Percentiles rank a stretch among this genome's conserved stretches.
phyloP scores from a whole-genome alignment of 2,797 vertebrate species.

The Mormyrus hasselquistii region DNA sequence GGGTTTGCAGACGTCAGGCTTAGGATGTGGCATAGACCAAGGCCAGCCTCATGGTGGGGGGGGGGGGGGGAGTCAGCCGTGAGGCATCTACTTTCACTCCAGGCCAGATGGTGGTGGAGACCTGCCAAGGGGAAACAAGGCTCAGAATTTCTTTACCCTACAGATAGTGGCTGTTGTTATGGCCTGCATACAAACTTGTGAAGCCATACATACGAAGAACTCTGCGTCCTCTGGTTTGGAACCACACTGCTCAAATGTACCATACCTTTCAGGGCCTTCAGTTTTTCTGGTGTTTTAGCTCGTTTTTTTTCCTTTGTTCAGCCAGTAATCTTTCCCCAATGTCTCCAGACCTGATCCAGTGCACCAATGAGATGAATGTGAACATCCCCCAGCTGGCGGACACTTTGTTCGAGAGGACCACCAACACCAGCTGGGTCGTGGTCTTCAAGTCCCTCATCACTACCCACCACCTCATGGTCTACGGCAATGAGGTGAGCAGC shows the following conservation, averaged over 20 bases:
- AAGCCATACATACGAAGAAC: neutral
- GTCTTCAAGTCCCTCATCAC: slow-evolving; percentile 98
- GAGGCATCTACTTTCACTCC: slow-evolving; percentile 38
- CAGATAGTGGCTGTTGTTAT: neutral
- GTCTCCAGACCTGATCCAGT: slow-evolving; percentile 87
- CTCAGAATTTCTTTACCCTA: slow-evolving; percentile 21
- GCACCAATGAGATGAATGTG: slow-evolving; percentile 98
- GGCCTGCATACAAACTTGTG: slow-evolving; percentile 2
- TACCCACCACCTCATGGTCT: slow-evolving; percentile 98
- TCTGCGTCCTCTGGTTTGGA: neutral
- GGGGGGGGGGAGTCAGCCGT: slow-evolving; percentile 26
- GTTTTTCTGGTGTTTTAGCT: neutral
- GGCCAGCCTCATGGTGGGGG: slow-evolving; percentile 25
- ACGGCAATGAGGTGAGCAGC: slow-evolving; percentile 86
- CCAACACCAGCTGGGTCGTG: slow-evolving; percentile 98
- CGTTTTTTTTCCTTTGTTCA: neutral
- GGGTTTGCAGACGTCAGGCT: slow-evolving; percentile 23
- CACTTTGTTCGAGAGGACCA: slow-evolving; percentile 94
- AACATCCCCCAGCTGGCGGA: slow-evolving; percentile 99
- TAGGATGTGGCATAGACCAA: slow-evolving; percentile 19
- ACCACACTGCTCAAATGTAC: neutral
- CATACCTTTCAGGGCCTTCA: neutral
- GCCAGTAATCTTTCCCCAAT: neutral
- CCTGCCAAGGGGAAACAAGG: slow-evolving; percentile 31
- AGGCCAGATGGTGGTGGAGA: slow-evolving; percentile 41